Conservation (phyloP, 2,888 invertebrate species). For the Callyntrura guangdongensis region DNA sequence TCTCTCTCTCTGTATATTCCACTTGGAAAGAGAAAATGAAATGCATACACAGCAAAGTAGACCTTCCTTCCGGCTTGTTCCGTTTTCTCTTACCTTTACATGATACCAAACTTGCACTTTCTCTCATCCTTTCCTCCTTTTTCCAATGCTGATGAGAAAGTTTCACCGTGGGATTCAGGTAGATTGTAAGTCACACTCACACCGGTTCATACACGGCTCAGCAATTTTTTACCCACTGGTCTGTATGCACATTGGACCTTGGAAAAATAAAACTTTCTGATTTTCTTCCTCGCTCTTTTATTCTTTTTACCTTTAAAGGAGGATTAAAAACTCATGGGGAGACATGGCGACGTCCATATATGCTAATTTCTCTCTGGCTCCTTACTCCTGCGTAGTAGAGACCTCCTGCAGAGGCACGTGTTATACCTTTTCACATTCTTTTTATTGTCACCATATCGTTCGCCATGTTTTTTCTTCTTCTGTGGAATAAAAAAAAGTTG, state of each 20-base stretch:
- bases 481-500: not conserved
- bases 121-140: not conserved
- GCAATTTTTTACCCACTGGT: not conserved
- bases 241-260: not conserved
- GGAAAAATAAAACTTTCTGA: slow-evolving; percentile 9
- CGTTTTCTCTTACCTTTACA: not conserved
- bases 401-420: not conserved
- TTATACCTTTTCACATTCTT: not conserved
- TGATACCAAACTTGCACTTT: not conserved
- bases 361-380: slow-evolving; percentile 24
- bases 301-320: not conserved
- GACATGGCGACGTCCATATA: slow-evolving; percentile 1
- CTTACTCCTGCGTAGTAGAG: not conserved
- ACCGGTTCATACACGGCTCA: not conserved
- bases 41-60: slow-evolving; percentile 4
- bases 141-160: slow-evolving; percentile 12
- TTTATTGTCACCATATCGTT: not conserved
- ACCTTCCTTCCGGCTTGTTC: slow-evolving; percentile 13
- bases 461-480: not conserved
- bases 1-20: not conserved
- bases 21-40: not conserved
- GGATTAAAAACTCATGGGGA: slow-evolving; percentile 32
- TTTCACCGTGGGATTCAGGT: not conserved
- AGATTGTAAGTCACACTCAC: not conserved
- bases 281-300: not conserved